Evolutionary conservation across 2,113 vertebrate genomes (phyloP).

Genomic region (Ciconia boyciana): DNA sequence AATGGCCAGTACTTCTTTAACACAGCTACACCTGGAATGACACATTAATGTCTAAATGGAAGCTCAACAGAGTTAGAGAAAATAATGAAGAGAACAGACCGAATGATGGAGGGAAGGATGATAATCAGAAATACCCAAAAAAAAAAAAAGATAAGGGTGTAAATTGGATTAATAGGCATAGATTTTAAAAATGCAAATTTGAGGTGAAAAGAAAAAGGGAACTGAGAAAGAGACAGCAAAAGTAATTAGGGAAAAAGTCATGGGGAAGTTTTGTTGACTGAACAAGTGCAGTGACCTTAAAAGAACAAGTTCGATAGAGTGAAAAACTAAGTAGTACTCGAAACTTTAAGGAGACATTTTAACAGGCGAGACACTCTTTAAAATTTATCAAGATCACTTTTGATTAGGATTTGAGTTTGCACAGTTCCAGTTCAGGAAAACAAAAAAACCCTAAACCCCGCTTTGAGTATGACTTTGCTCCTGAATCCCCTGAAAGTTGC

Average conservation of each 20-base stretch:
- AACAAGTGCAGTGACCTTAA: background rate
- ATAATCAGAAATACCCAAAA: background rate
- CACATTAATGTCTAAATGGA: background rate
- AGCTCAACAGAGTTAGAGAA: background rate
- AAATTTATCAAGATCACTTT: background rate
- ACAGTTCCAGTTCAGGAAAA: background rate
- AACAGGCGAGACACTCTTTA: background rate
- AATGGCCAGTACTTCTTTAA: background rate
- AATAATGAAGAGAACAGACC: background rate
- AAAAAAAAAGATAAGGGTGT: background rate
- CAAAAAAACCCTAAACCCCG: background rate
- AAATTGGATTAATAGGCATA: background rate
- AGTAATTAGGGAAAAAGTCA: background rate
- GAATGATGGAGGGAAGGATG: background rate
- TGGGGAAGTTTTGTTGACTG: background rate
- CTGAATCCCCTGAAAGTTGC: background rate
- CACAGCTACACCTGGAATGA: background rate
- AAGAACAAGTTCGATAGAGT: background rate
- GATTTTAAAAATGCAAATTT: background rate
- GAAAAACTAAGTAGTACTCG: background rate
- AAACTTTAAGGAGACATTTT: background rate
- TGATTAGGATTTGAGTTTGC: background rate
- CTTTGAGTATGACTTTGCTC: background rate
- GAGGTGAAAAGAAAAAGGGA: background rate
- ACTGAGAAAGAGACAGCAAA: background rate